Percentiles rank a stretch among this genome's conserved stretches.
phyloP scores from a whole-genome alignment of 2,113 vertebrate species.

The Ibidorhyncha struthersii region DNA sequence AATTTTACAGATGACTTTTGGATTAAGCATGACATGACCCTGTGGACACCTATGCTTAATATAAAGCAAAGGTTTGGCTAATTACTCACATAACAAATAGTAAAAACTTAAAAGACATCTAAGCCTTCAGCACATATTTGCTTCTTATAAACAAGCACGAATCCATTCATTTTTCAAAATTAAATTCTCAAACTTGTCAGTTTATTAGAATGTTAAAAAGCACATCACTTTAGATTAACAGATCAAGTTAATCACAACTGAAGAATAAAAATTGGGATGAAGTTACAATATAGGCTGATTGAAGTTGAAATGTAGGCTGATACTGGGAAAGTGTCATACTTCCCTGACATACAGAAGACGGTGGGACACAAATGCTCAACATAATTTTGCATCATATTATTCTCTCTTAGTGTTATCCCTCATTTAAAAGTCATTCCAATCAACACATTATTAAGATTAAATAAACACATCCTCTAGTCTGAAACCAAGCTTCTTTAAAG shows the following conservation, averaged over 20 bases:
- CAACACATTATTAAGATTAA: neutral
- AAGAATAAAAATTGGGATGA: neutral
- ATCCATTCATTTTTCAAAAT: neutral
- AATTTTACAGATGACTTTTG: neutral
- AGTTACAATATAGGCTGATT: neutral
- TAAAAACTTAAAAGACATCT: neutral
- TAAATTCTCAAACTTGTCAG: neutral
- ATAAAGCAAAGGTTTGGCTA: neutral
- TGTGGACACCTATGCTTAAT: neutral
- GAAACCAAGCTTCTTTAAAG: neutral
- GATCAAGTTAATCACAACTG: neutral
- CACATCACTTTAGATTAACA: neutral
- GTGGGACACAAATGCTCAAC: neutral
- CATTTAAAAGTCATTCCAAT: neutral
- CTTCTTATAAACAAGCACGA: neutral
- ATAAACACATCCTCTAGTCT: neutral
- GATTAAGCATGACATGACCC: neutral
- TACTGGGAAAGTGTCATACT: neutral
- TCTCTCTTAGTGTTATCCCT: neutral
- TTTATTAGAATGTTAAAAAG: conserved; percentile 2
- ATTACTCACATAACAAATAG: neutral
- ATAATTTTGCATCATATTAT: neutral
- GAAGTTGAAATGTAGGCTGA: neutral
- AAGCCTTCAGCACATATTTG: accelerated
- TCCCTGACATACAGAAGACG: accelerated